phyloP scores from a whole-genome alignment of 1,140 invertebrate genomes.

The Centruroides sculpturatus region DNA sequence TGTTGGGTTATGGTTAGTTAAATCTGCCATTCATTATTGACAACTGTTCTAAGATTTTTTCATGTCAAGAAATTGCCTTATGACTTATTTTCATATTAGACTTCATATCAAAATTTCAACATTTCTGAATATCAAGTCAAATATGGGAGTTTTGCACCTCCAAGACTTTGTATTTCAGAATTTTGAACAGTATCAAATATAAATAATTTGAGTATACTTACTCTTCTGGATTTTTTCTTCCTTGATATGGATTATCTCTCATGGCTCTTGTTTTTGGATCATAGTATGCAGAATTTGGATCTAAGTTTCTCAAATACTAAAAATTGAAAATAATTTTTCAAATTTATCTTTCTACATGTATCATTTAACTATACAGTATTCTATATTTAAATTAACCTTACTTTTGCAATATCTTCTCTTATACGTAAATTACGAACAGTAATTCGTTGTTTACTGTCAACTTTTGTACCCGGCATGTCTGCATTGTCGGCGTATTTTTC shows the following conservation, averaged over 20 bases:
- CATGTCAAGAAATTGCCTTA: too few species aligned
- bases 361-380: too few species aligned
- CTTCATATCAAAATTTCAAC: too few species aligned
- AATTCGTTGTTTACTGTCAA: constrained; percentile 96
- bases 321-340: constrained; percentile 5
- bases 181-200: neutral
- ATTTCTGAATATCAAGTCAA: too few species aligned
- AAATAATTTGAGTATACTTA: constrained; percentile 30
- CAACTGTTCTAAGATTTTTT: too few species aligned
- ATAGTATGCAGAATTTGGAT: constrained; percentile 95
- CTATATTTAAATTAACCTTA: constrained; percentile 13
- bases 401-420: constrained; percentile 93
- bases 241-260: constrained; percentile 89
- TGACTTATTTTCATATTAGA: too few species aligned
- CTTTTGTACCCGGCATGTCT: constrained; percentile 97
- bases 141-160: too few species aligned
- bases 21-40: too few species aligned
- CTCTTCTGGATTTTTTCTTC: constrained; percentile 44
- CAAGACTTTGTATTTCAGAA: neutral
- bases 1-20: too few species aligned
- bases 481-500: constrained; percentile 93
- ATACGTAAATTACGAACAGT: constrained; percentile 96
- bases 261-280: constrained; percentile 97
- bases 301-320: constrained; percentile 83
- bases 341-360: neutral